These are phyloP conservation scores for Lochmaea crataegi DNA, from an alignment of 2,888 invertebrate genomes.

Conservation along the genomic window DNA sequence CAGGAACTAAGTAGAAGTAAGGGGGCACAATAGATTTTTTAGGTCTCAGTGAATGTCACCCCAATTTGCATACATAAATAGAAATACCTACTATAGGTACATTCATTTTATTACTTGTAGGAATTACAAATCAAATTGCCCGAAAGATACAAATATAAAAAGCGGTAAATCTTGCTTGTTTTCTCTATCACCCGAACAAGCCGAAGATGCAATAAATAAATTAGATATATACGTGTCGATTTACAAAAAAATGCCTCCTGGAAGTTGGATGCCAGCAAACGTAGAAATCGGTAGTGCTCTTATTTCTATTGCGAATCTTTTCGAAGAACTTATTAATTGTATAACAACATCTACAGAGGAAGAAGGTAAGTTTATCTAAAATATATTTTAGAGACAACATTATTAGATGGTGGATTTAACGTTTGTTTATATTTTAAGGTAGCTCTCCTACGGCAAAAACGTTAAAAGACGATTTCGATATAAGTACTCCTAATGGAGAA, in stretches of 20 bases:
- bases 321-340: constrained; percentile 69
- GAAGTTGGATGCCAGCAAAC: constrained; percentile 72
- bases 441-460: constrained; percentile 68
- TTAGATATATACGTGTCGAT: constrained; percentile 72
- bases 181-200: constrained; percentile 69
- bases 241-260: constrained; percentile 72
- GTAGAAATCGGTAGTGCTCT: constrained; percentile 68
- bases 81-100: background rate
- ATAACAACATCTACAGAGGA: constrained; percentile 63
- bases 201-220: constrained; percentile 67
- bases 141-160: constrained; percentile 42
- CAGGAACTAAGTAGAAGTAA: no score
- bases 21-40: no score
- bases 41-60: no score
- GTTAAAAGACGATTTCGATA: constrained; percentile 71
- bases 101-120: background rate
- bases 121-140: constrained; percentile 24
- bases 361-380: constrained; percentile 12
- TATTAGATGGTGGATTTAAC: background rate
- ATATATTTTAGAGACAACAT: background rate
- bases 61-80: no score
- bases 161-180: constrained; percentile 78
- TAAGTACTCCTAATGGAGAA: constrained; percentile 65
- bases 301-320: constrained; percentile 72
- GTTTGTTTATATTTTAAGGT: constrained; percentile 15